Conservation (phyloP, 2,888 invertebrate species). For the Tigriopus californicus region DNA sequence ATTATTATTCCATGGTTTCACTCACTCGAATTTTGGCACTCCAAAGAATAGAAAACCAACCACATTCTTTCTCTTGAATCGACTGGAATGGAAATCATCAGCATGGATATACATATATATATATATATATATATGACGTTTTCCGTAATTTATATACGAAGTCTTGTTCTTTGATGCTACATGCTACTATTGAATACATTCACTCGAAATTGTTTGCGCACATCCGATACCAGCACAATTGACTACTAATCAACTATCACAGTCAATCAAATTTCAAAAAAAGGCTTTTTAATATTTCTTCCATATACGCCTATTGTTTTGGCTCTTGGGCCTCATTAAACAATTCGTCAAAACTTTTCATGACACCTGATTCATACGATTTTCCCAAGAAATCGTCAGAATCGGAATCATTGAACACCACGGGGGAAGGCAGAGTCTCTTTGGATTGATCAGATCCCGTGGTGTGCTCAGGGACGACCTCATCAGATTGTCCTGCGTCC, state of each 20-base stretch:
- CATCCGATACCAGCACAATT: background rate
- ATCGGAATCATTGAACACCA: background rate
- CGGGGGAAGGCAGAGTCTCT: background rate
- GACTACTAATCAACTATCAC: too few species aligned
- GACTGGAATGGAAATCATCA: too few species aligned
- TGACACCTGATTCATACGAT: background rate
- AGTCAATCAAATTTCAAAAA: too few species aligned
- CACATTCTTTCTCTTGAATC: too few species aligned
- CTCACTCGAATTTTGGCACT: too few species aligned
- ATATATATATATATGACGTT: too few species aligned
- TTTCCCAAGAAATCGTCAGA: background rate
- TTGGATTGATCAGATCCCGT: background rate
- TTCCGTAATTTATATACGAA: too few species aligned
- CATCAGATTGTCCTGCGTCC: background rate
- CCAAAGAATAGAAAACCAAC: too few species aligned
- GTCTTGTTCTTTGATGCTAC: background rate
- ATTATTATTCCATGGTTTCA: too few species aligned
- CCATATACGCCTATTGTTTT: background rate
- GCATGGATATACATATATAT: too few species aligned
- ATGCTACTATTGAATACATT: background rate
- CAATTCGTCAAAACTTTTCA: background rate
- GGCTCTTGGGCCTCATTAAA: background rate
- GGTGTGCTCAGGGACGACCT: background rate
- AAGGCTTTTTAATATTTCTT: too few species aligned
- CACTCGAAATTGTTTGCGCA: background rate